Base-by-base conservation (phyloP, 2,888 invertebrate species). In the Agrochola circellaris region DNA sequence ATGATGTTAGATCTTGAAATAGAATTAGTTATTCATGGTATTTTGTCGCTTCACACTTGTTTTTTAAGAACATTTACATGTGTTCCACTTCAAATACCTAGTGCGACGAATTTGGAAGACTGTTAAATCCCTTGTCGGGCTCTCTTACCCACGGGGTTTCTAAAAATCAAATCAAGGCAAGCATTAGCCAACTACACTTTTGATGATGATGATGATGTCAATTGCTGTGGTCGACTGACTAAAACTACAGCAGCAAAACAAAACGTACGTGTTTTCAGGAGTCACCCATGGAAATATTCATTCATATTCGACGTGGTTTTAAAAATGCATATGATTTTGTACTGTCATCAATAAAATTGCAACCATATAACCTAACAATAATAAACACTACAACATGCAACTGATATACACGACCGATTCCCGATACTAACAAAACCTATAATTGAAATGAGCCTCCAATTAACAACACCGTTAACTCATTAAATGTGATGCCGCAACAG, bases 391-490 rank as follows among this genome's bases (percentile, higher is more conserved):
- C 26, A 64, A 60, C 15, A 38, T 58, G 26, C 48, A 51, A 30
- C 62, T 54, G n/a, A 30, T 34, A 23, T 30, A 20, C 8, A 60
- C 34, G 34, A 60, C 26, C 51, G 15, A 68, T 45, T 54, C 20
- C 15, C 13, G 20, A 76, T 68, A 82, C 62, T 61, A 70, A 58
- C 60, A 67, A 30, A 48, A 58, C 42, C 66, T 15, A 54, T 71
- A 62, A 78, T 68, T 67, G 58, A 71, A 78, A 83, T 79, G n/a
- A 83, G 51, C 54, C 17, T 64, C 58, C 71, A 78, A 81, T 79
- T 68, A 81, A 68, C 56, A 38, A 65, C 26, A 34, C 7, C 68
- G 54, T 76, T 58, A 83, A 69, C 58, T 83, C 58, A 69, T 83
- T 79, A 77, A 76, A 62, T 64, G 30, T 48, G 69, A 56, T 56